Conservation (phyloP, 2,888 invertebrate species). For the Ernsta delagoae region DNA sequence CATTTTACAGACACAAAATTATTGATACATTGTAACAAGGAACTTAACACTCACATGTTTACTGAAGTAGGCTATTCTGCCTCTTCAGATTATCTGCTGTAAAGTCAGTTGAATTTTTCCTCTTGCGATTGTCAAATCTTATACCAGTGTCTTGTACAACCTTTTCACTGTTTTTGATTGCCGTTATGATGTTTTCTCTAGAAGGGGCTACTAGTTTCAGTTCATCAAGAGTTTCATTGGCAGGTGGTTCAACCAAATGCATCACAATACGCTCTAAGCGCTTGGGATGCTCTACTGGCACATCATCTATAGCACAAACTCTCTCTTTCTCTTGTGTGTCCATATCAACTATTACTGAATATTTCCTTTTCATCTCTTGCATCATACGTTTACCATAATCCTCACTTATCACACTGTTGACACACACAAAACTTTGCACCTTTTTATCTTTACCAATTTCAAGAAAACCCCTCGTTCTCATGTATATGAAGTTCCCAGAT, state of each 20-base stretch:
- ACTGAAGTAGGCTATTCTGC: conserved; percentile 53
- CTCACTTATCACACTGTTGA: conserved; percentile 91
- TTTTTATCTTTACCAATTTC: conserved; percentile 91
- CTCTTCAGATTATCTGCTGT: conserved; percentile 64
- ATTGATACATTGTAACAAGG: conserved; percentile 21
- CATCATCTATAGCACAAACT: conserved; percentile 58
- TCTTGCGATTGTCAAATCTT: conserved; percentile 72
- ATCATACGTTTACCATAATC: conserved; percentile 91
- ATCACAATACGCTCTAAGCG: conserved; percentile 89
- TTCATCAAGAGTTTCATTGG: conserved; percentile 65
- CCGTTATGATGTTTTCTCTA: conserved; percentile 76
- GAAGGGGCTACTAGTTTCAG: conserved; percentile 74
- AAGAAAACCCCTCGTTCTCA: conserved; percentile 93
- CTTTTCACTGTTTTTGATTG: conserved; percentile 77
- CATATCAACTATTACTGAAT: conserved; percentile 88
- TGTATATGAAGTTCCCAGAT: conserved; percentile 93
- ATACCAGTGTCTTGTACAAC: conserved; percentile 76
- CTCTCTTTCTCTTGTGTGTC: conserved; percentile 67
- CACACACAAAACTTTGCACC: conserved; percentile 94
- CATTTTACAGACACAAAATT: conserved; percentile 13
- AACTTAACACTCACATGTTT: conserved; percentile 28
- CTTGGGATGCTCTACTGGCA: conserved; percentile 88
- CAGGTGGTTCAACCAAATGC: conserved; percentile 83
- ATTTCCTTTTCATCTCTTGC: conserved; percentile 91
- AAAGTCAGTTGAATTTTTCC: conserved; percentile 65